Conservation (phyloP, 30 jellyfish, hydroid and myxozoan genomes). For the Aurelia sp. region DNA sequence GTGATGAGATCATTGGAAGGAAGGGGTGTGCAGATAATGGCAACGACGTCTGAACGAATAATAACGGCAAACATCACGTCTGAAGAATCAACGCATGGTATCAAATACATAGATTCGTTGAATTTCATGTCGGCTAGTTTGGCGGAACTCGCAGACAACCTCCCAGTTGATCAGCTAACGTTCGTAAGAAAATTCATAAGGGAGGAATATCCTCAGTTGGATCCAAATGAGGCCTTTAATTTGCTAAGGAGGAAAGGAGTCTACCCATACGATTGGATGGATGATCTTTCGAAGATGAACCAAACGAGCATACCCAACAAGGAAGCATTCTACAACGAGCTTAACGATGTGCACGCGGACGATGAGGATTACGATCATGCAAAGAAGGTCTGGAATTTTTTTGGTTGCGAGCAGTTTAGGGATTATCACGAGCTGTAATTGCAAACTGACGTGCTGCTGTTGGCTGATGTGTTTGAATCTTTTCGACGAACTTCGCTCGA, state of each 20-base stretch:
- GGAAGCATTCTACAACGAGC: background rate
- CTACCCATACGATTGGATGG: slow-evolving; percentile 65
- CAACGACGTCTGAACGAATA: background rate
- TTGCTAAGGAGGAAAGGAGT: slow-evolving; percentile 59
- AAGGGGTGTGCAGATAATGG: background rate
- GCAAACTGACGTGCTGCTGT: slow-evolving; percentile 39
- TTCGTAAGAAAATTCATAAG: background rate
- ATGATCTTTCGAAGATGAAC: background rate
- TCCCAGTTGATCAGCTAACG: background rate
- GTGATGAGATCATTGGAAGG: slow-evolving; percentile 4
- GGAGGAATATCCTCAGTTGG: background rate
- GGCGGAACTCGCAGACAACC: slow-evolving; percentile 22
- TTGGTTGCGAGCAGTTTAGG: background rate
- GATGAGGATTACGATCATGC: slow-evolving; percentile 36
- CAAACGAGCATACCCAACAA: background rate
- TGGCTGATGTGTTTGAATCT: slow-evolving; percentile 50
- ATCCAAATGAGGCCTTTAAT: background rate
- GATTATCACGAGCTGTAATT: slow-evolving; percentile 50
- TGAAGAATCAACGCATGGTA: background rate
- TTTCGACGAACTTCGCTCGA: slow-evolving; percentile 27
- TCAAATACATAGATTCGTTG: slow-evolving; percentile 14
- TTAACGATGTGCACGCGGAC: background rate
- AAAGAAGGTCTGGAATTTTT: slow-evolving; percentile 21
- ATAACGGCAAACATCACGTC: background rate
- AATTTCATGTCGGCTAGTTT: background rate